Base-by-base conservation (phyloP, 2,113 vertebrate genomes). In the Mobula hypostoma region DNA sequence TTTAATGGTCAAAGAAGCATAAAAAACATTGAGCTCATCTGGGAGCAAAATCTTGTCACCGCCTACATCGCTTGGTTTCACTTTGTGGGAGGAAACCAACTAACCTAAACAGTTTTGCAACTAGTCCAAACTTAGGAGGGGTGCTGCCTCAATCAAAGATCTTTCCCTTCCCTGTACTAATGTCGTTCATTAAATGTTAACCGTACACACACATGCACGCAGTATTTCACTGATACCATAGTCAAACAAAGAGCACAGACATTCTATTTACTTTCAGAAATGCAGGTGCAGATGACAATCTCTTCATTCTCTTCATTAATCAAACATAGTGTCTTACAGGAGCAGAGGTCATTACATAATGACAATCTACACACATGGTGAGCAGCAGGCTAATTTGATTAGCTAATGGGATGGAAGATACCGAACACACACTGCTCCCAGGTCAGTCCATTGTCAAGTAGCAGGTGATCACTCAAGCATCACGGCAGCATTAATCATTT, bases 241-340 rank as follows among this genome's bases (percentile, higher is more conserved):
- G 61, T 90, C 85, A 90, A 90, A 90, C 85, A 90, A 90, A 19
- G n/a, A 68, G 7, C 48, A 48, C 48, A 48, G 48, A 15, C 61
- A 66, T 90, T 90, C 61, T 66, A 14, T 68, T 90, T 90, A 32
- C n/a, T 90, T 90, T 90, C 12, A 90, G 12, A 66, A 66, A 66
- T 19, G 14, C 29, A 32, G 29, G 29, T 90, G 19, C 15, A 90
- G 29, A 90, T 32, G 29, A 68, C 61, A 32, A 68, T 21, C 29
- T 66, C 61, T 68, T 90, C 85, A 90, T 90, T 21, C 29, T 66
- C 61, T 68, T 90, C 85, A 90, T 90, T 90, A 90, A 90, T 66
- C n/a, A 15, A 66, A 6, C 29, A 17, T 6, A 32, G 61, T 90
- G 61, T 4, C n/a, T 90, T 90, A 32, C 61, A 68, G n/a, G 29